phyloP scores from a whole-genome alignment of 2,113 vertebrate genomes.

The Vimba vimba region DNA sequence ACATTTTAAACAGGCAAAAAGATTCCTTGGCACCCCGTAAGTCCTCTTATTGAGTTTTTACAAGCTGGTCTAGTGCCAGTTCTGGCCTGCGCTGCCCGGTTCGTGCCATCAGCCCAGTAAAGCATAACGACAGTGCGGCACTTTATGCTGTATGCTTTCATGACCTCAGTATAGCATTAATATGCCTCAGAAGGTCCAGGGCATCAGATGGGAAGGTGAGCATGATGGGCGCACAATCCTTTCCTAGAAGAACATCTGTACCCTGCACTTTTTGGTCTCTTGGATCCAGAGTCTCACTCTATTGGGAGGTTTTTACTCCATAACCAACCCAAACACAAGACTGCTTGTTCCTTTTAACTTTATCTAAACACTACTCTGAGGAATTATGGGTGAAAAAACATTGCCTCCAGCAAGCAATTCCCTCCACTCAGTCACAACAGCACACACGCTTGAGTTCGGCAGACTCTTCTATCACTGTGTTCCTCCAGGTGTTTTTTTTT shows the following conservation, averaged over 20 bases:
- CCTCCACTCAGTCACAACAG: background rate
- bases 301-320: constrained; percentile 10
- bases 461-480: background rate
- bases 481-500: background rate
- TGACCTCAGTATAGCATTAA: constrained; percentile 21
- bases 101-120: constrained; percentile 19
- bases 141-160: constrained; percentile 21
- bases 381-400: constrained; percentile 12
- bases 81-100: background rate
- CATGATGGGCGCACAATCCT: background rate
- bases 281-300: background rate
- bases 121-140: constrained; percentile 6
- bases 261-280: background rate
- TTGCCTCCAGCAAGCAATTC: constrained; percentile 26
- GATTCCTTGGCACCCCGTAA: constrained; percentile 4
- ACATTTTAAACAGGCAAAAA: constrained; percentile 61
- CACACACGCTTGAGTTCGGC: background rate
- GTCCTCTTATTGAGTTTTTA: constrained; percentile 42
- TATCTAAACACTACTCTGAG: constrained; percentile 11
- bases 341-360: background rate
- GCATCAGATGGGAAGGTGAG: constrained; percentile 16
- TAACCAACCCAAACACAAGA: constrained; percentile 5
- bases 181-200: background rate
- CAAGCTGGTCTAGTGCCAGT: constrained; percentile 54
- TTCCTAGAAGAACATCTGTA: background rate